A percentile compares a stretch with the other conserved stretches of the same genome.
Evolutionary conservation across 2,888 invertebrate species (phyloP).

Genomic region (Azorinus chamasolen): DNA sequence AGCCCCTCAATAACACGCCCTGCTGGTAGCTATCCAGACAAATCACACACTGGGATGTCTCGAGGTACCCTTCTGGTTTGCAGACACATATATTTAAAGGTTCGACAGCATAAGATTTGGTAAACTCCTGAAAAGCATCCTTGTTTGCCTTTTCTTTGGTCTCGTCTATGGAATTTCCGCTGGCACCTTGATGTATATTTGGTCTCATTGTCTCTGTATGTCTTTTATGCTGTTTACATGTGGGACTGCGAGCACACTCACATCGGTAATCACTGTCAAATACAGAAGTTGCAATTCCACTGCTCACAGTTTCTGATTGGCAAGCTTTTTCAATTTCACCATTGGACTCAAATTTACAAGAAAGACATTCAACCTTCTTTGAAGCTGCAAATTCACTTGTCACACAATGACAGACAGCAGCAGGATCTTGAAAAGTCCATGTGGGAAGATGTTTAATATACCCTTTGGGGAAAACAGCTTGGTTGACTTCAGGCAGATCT

Average conservation of each 20-base stretch:
- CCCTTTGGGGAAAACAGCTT: slow-evolving; percentile 86
- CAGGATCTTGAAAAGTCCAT: slow-evolving; percentile 80
- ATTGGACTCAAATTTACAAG: neutral
- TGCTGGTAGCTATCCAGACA: slow-evolving; percentile 87
- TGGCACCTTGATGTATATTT: neutral
- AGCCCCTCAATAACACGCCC: slow-evolving; percentile 86
- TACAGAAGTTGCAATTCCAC: slow-evolving; percentile 7
- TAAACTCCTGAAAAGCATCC: slow-evolving; percentile 27
- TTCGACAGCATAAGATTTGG: slow-evolving; percentile 14
- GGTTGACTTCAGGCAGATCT: slow-evolving; percentile 71
- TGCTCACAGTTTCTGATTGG: no score
- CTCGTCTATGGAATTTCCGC: neutral
- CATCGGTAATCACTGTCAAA: slow-evolving; percentile 36
- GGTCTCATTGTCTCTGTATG: neutral
- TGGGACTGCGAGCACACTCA: slow-evolving; percentile 20
- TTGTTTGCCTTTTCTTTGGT: slow-evolving; percentile 16
- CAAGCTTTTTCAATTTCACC: neutral
- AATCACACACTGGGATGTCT: slow-evolving; percentile 87
- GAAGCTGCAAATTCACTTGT: no score
- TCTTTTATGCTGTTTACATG: slow-evolving; percentile 11
- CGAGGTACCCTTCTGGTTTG: slow-evolving; percentile 84
- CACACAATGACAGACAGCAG: no score
- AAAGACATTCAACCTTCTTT: neutral
- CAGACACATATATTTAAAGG: slow-evolving; percentile 16
- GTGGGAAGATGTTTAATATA: slow-evolving; percentile 87